Base-by-base conservation (phyloP, 23 tunicate species). In the Styela clava region DNA sequence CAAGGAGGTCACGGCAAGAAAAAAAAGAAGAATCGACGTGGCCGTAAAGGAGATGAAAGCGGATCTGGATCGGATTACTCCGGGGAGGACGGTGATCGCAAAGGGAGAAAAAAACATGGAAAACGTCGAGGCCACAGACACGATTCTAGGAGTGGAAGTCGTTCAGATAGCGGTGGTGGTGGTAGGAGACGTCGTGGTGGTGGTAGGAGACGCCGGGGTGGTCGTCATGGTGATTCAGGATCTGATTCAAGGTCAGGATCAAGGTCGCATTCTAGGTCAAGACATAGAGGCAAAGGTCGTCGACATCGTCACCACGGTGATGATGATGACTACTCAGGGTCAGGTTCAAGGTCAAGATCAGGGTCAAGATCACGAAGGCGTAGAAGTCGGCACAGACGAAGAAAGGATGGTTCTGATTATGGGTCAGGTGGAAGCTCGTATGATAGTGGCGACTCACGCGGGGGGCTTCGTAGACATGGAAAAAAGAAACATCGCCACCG, bases 1-100 rank as follows among this genome's bases (percentile, higher is more conserved):
- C 86, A 74, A 67, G 82, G 89, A 29, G 88, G 68, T 24, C 28
- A 35, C 19, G 88, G 95, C 9, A 63, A 78, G 22, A 85, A 88
- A 67, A 89, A 81, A 68, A 73, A 76, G 52, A 68, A 68, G 2
- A 35, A 84, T 16, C 78, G 78, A 0, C 79, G 72, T 35, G 88
- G 84, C 26, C 68, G 85, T 0, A 68, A 84, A 56, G 61, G 80
- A n/a, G 67, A 74, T 1, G 35, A 62, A 1, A 16, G 73, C 27
- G 28, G 16, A 5, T 71, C 77, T 34, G 77, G 77, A 71, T 71
- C 77, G 20, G 77, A 34, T 3, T 71, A 33, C 35, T 33, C 34
- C 5, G 32, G 35, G 7, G 73, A 35, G 52, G 86, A 68, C 1
- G 70, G 74, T 33, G 90, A 86, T 24, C 83, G 69, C 18, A 76